Evolutionary conservation across 2,113 vertebrate genomes (phyloP), one percentile per base, ranked within the genome.

Genomic region (Sebastes schlegelii): DNA sequence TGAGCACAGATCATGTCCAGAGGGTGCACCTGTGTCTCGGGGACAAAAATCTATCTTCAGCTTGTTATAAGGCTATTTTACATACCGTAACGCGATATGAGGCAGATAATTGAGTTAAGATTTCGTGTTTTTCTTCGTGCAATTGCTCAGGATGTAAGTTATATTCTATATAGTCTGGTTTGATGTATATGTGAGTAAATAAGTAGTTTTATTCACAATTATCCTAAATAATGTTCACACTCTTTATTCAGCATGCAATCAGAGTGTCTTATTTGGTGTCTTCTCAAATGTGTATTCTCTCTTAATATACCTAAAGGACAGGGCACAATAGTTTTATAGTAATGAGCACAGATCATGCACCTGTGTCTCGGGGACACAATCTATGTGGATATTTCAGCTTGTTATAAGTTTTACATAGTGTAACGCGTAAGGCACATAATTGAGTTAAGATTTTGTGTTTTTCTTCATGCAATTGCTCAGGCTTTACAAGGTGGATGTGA

Each of bases 271-370:
- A 3, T 60, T 70, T 45, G 34, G n/a, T 16, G 13, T 45, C 11
- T 8, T 72, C 34, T 46, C 34, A 19, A 0, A 58, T 21, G 23
- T 81, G 43, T 14, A 17, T 42, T 54, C 26, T 74, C n/a, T 69
- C 26, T 85, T 17, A 64, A 61, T 69, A 16, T 66, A 17, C 70
- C 4, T 74, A 63, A 77, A 74, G 17, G 66, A 72, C 68, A 40
- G 16, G 19, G 5, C 54, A 73, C 57, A 62, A 43, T 40, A 45
- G 12, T 65, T 83, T 66, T 87, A 83, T 60, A 80, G 61, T 74
- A 83, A 92, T 71, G 40, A 83, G 80, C 14, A 80, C 42, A 68
- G 34, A 83, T 86, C 52, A 55, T 79, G 67, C 63, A 80, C 65
- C 65, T 83, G 82, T 83, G 74, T 76, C 19, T 64, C 45, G 2